phyloP scores from a whole-genome alignment of 2,888 invertebrate genomes.

The Drosophila mulleri region DNA sequence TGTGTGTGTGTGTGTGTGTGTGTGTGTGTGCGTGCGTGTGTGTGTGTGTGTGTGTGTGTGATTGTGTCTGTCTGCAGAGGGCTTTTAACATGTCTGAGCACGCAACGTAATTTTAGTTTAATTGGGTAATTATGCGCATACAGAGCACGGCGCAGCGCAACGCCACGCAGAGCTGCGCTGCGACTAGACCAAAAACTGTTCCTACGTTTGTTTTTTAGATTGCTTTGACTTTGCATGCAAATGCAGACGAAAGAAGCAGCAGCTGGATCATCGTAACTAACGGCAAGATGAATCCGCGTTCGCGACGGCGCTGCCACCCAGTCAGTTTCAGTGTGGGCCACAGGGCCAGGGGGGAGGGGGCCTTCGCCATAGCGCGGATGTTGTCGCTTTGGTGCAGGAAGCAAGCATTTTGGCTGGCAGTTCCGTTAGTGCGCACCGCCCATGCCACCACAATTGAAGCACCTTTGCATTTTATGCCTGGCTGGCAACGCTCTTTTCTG shows the following conservation, averaged over 20 bases:
- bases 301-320: conserved; percentile 44
- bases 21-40: conserved; percentile 70
- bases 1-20: background rate
- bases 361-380: conserved; percentile 55
- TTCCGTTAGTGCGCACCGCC: conserved; percentile 39
- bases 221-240: conserved; percentile 54
- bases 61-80: conserved; percentile 68
- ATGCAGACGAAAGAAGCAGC: conserved; percentile 32
- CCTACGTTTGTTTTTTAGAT: conserved; percentile 17
- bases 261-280: conserved; percentile 60
- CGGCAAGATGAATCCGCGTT: conserved; percentile 65
- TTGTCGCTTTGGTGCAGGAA: conserved; percentile 77
- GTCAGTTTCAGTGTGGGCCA: conserved; percentile 25
- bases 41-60: background rate
- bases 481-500: conserved; percentile 65
- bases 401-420: conserved; percentile 55
- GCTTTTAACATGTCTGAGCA: conserved; percentile 85
- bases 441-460: background rate
- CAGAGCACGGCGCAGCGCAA: conserved; percentile 58
- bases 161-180: background rate
- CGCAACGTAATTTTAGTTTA: conserved; percentile 86
- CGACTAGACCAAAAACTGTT: conserved; percentile 25
- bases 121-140: conserved; percentile 85
- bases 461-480: conserved; percentile 55
- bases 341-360: background rate